Evolutionary conservation across 2,113 vertebrate species (phyloP), one percentile per base, ranked within the genome.

Genomic region (Equus przewalskii): DNA sequence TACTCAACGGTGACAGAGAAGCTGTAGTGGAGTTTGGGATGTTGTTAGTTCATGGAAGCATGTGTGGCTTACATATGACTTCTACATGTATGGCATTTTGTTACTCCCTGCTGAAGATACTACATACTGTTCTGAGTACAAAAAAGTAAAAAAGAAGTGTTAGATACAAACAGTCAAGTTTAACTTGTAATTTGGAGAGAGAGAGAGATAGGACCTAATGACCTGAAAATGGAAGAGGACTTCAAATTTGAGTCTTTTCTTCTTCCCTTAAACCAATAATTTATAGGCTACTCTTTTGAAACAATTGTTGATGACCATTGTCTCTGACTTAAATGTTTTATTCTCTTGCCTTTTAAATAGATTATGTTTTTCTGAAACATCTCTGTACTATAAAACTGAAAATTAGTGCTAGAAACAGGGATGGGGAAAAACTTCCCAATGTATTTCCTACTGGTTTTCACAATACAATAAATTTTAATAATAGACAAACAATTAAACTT

Each of bases 321-420:
- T 60, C 24, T 93, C 30, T 72, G 41, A 90, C 36, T 95, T 78
- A 30, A 22, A 82, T 72, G 26, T 67, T 73, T 62, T 36, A 33
- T 76, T 56, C 21, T 64, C 14, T 82, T 90, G 36, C 46, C 22
- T 96, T 85, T 97, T 85, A 78, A 72, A 72, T 78, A 89, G 36
- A 26, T 70, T 8, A 12, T 54, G 13, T 58, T 87, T 58, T 56
- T 46, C 46, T 94, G 56, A n/a, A 56, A 76, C 16, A 65, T 54
- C 6, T 81, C 0, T 56, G 6, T 85, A 41, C 54, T 65, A 13
- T 82, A 51, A 78, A 44, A 76, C 87, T 86, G 22, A 96, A 90
- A 94, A 54, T 36, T 51, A 81, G n/a, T 89, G 21, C 51, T 94
- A 51, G 49, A 86, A 82, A 79, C 22, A 62, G 80, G 24, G 12